Evolutionary conservation across 2,113 vertebrate species (phyloP), one percentile per base, ranked within the genome.

Genomic region (Chaenocephalus aceratus): DNA sequence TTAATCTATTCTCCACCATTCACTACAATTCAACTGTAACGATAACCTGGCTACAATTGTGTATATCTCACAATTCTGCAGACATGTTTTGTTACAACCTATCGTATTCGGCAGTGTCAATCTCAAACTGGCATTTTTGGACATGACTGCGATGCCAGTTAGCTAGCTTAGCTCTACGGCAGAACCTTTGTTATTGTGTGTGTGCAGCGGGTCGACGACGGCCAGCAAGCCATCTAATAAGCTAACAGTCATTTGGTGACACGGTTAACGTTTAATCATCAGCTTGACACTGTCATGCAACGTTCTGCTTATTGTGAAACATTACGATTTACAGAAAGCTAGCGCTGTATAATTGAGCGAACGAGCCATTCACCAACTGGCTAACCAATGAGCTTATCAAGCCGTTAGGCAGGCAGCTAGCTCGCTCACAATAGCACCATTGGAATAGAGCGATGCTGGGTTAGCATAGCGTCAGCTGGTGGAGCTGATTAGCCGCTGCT

Each of bases 121-220:
- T 23, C 62, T 57, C 60, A 60, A 11, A n/a, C 46, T 77, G 36
- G 62, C 26, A 62, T 80, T 72, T 79, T 60, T 10, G 61, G 57
- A 75, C 64, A 72, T 62, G 45, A 71, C 75, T 86, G 72, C 72
- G 73, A 84, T 79, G 79, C 63, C 79, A 87, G 75, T 53, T 71
- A 61, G 84, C 79, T 85, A 80, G 86, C 76, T 52, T 64, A 86
- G 74, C 60, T 56, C 56, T 34, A 77, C 80, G 44, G 41, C 66
- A 70, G 61, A 83, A 77, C 85, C 91, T 93, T 93, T 93, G 91
- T 94, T 94, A 84, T 93, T 92, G 88, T 90, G 83, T 79, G 87
- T 90, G 83, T 79, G 87, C 61, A 77, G 59, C 46, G 66, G 64
- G 23, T 80, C 80, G 83, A 91, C 86, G 85, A 83, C 79, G 70